These are phyloP conservation scores for Umimayanthus chanpuru DNA, from an alignment of 92 coral and sea anemone species.

Conservation along the genomic window DNA sequence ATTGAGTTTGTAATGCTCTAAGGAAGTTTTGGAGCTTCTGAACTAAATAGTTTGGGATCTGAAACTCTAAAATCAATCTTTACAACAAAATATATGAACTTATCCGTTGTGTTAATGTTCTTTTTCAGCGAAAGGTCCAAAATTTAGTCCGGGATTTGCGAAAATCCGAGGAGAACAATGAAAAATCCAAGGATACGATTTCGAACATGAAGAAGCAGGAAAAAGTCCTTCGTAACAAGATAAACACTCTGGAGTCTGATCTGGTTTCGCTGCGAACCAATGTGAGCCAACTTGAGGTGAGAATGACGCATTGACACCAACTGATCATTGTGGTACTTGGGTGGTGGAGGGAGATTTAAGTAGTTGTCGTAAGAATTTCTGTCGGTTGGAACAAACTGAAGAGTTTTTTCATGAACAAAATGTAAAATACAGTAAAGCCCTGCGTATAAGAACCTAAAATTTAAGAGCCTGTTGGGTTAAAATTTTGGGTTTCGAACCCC, in stretches of 20 bases:
- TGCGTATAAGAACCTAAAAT: no score
- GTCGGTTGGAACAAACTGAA: no score
- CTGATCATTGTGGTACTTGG: background rate
- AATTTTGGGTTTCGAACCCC: no score
- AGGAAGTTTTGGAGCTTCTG: no score
- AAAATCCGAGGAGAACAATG: slow-evolving; percentile 67
- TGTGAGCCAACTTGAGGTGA: slow-evolving; percentile 35
- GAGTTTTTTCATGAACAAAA: no score
- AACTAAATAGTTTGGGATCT: background rate
- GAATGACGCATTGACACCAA: background rate
- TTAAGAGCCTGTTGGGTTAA: no score
- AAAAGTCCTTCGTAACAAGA: slow-evolving; percentile 63
- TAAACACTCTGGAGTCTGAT: slow-evolving; percentile 59
- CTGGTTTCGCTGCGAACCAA: slow-evolving; percentile 51
- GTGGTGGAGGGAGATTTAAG: background rate
- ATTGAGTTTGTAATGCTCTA: no score
- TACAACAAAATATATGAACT: no score
- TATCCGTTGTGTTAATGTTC: background rate
- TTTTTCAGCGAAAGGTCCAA: slow-evolving; percentile 41
- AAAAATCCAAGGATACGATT: slow-evolving; percentile 64
- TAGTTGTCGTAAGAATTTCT: background rate
- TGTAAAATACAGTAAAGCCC: no score
- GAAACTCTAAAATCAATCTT: background rate
- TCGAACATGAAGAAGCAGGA: slow-evolving; percentile 60
- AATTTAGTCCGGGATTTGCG: slow-evolving; percentile 58